A percentile compares a stretch with the other conserved stretches of the same genome.
Conservation (phyloP, 2,113 vertebrate species). For the Syngnathoides biaculeatus region DNA sequence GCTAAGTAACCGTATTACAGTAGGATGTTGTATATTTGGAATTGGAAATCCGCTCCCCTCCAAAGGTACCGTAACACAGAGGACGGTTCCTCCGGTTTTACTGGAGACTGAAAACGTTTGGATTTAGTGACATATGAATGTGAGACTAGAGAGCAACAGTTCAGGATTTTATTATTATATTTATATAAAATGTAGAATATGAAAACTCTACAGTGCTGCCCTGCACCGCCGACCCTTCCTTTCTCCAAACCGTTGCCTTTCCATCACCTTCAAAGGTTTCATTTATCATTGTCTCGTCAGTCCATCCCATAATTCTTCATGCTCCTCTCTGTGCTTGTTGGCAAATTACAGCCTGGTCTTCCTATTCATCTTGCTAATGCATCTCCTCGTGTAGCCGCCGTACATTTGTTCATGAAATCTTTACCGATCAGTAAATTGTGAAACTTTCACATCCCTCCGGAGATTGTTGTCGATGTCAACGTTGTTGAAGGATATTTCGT, state of each 20-base stretch:
- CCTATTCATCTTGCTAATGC: background rate
- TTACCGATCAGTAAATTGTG: too few relatives aligned
- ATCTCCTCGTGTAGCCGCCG: background rate
- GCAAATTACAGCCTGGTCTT: background rate
- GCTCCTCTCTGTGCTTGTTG: background rate
- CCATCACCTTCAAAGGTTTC: background rate
- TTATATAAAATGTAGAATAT: too few relatives aligned
- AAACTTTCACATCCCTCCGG: too few relatives aligned
- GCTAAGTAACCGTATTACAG: constrained; percentile 44
- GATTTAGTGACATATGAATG: background rate
- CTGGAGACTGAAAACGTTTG: background rate
- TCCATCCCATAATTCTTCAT: too few relatives aligned
- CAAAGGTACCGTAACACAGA: background rate
- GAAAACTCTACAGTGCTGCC: too few relatives aligned
- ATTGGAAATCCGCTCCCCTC: background rate
- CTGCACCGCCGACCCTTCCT: too few relatives aligned
- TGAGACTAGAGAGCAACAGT: background rate
- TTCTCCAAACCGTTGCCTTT: too few relatives aligned
- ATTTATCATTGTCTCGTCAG: background rate
- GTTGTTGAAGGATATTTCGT: too few relatives aligned
- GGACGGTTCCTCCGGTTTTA: background rate
- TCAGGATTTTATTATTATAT: background rate
- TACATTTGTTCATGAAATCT: too few relatives aligned
- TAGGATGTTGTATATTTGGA: constrained; percentile 25
- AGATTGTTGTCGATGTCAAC: too few relatives aligned